phyloP scores from a whole-genome alignment of 2,113 vertebrate genomes.

The Anguilla rostrata region DNA sequence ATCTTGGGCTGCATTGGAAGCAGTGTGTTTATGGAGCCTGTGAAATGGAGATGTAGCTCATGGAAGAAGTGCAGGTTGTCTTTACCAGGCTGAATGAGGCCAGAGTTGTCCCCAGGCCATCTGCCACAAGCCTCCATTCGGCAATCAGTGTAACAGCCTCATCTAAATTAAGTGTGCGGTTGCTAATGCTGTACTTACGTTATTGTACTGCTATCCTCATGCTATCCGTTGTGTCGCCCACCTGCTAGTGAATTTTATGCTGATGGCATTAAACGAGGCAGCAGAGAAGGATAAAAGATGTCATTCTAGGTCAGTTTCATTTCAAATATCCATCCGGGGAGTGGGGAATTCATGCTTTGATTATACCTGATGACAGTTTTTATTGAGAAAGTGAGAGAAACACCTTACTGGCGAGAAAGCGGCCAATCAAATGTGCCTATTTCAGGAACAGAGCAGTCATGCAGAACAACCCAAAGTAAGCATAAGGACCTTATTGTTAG shows the following conservation, averaged over 20 bases:
- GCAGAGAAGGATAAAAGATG: neutral
- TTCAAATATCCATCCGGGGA: neutral
- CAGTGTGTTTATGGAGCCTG: neutral
- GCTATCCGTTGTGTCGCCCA: neutral
- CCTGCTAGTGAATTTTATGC: neutral
- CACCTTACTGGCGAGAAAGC: neutral
- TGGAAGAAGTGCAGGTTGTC: neutral
- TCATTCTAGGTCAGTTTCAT: neutral
- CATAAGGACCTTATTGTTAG: neutral
- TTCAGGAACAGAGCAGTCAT: neutral
- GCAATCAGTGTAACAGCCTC: neutral
- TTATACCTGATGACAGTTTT: slow-evolving; percentile 4
- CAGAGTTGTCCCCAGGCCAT: neutral
- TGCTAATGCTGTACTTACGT: neutral
- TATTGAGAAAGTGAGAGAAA: neutral
- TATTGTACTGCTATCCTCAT: neutral
- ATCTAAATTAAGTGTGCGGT: neutral
- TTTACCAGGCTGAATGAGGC: neutral
- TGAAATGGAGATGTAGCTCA: neutral
- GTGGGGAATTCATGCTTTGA: neutral
- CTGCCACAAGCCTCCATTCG: neutral
- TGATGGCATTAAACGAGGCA: neutral
- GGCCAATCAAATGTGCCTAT: neutral
- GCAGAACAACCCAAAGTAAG: neutral
- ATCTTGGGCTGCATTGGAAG: neutral